Base-by-base conservation (phyloP, 2,797 vertebrate species). In the Sebastes iracundus region DNA sequence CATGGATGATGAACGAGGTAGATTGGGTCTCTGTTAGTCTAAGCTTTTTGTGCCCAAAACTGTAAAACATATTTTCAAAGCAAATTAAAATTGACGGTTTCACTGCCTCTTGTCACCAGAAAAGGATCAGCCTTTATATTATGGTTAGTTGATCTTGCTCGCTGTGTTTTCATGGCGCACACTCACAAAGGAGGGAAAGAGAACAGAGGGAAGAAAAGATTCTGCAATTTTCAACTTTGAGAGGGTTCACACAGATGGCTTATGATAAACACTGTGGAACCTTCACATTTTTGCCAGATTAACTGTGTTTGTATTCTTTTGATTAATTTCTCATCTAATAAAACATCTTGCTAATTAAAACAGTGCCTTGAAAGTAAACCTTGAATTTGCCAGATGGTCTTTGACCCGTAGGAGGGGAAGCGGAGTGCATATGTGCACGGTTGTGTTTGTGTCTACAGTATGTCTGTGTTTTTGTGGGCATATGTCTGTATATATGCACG, bases 331-430 rank as follows among this genome's bases (percentile, higher is more conserved):
- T 94, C 89, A 92, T 95, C 89, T 91, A 94, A 95, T 95, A 95
- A 95, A 95, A 94, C 87, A 89, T 93, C 80, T 77, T 63, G 83
- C 82, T 95, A 95, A 96, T 96, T 94, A 93, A 95, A 95, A 90
- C 90, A 90, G 90, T 77, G 86, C 88, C 90, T 92, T 94, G 92
- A 93, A 94, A 94, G 92, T 91, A 90, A 94, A 94, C 91, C 81
- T 91, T 85, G 82, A 92, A 92, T 94, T 93, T 93, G 78, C 94
- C 95, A 96, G 94, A 95, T 95, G 95, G 92, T 93, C 88, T 94
- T 91, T 93, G 92, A 95, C 93, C 92, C 87, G 80, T 85, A 67
- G 61, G 72, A 93, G 89, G 85, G 88, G 88, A 94, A 90, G 87
- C 66, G 32, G 77, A 89, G 87, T 87, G 75, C 85, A 82, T 84